These are phyloP conservation scores for Lasioglossum morio DNA, from an alignment of 2,888 invertebrate species.

Conservation along the genomic window DNA sequence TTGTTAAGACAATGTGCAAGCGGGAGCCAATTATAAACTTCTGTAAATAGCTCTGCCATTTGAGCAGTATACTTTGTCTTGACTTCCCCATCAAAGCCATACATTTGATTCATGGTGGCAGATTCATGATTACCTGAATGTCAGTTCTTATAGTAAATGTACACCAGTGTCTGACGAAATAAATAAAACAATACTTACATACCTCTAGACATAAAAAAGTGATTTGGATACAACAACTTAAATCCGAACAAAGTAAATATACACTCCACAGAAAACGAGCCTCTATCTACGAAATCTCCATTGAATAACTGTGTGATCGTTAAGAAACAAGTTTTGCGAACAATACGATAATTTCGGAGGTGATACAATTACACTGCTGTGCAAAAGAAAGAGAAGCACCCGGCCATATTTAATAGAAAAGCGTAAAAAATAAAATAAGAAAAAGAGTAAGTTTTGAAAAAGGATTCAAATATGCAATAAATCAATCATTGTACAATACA, in stretches of 20 bases:
- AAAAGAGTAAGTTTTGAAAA: no score
- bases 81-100: slow-evolving; percentile 99
- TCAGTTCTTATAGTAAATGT: neutral
- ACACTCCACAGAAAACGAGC: slow-evolving; percentile 99
- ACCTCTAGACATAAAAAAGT: slow-evolving; percentile 99
- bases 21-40: slow-evolving; percentile 99
- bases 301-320: slow-evolving; percentile 91
- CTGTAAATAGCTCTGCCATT: slow-evolving; percentile 99
- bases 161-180: neutral
- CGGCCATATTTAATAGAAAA: no score
- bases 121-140: slow-evolving; percentile 98
- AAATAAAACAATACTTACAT: slow-evolving; percentile 77
- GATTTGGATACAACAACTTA: slow-evolving; percentile 97
- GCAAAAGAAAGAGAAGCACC: no score
- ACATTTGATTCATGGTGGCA: slow-evolving; percentile 99
- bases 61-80: slow-evolving; percentile 96
- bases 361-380: neutral
- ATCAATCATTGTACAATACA: no score
- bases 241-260: slow-evolving; percentile 99
- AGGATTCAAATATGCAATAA: no score
- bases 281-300: slow-evolving; percentile 99
- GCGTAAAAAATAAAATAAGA: no score
- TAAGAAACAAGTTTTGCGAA: slow-evolving; percentile 52
- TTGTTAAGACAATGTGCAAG: slow-evolving; percentile 97
- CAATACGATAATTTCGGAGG: neutral